Percentiles rank a stretch among this genome's conserved stretches.
Conservation (phyloP, 2,797 vertebrate species). For the Oreonectes daqikongensis region DNA sequence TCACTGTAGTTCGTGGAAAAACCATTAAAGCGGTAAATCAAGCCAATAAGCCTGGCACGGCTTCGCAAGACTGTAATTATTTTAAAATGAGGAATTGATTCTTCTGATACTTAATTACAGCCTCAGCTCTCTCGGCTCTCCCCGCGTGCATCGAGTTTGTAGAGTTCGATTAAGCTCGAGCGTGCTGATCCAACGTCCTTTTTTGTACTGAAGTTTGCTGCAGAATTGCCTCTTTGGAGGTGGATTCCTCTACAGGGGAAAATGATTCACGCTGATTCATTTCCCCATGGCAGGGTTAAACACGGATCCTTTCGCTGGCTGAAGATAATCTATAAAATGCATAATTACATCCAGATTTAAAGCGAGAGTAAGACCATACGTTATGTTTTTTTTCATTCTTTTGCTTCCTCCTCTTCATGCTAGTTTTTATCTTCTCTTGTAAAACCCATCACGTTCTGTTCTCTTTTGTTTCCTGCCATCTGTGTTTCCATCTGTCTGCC, state of each 20-base stretch:
- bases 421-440: not conserved
- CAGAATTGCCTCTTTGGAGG: conserved; percentile 51
- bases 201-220: conserved; percentile 41
- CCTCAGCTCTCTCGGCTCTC: conserved; percentile 23
- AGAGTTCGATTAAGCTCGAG: conserved; percentile 48
- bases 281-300: conserved; percentile 46
- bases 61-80: conserved; percentile 54
- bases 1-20: conserved; percentile 15
- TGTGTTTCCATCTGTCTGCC: conserved; percentile 9
- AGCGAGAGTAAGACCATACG: conserved; percentile 33
- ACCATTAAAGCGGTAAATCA: conserved; percentile 30
- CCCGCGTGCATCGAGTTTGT: conserved; percentile 45
- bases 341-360: conserved; percentile 60
- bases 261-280: conserved; percentile 49
- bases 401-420: not conserved
- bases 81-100: conserved; percentile 60
- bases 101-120: conserved; percentile 56
- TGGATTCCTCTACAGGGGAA: conserved; percentile 47
- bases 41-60: conserved; percentile 36
- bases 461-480: not conserved
- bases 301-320: conserved; percentile 47
- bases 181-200: conserved; percentile 38
- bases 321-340: conserved; percentile 56
- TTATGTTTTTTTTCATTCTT: not conserved
- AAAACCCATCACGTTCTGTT: conserved; percentile 1